Conservation (phyloP, 2,797 vertebrate species). For the Hydrocynus forskahlii region DNA sequence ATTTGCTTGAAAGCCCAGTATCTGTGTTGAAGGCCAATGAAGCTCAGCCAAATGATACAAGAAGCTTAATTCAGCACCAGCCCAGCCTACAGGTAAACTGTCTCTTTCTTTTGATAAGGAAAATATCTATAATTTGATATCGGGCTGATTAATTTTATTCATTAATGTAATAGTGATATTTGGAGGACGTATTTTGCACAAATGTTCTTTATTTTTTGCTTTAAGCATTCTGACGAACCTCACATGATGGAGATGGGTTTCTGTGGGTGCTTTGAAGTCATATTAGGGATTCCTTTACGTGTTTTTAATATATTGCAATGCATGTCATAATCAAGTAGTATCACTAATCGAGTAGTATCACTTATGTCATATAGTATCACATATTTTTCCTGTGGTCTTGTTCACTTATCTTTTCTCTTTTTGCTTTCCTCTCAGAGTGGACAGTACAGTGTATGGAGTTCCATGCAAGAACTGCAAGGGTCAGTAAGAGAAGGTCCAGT, state of each 20-base stretch:
- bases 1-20: slow-evolving; percentile 42
- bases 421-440: slow-evolving; percentile 68
- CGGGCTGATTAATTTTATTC: not conserved
- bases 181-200: not conserved
- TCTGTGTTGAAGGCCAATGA: slow-evolving; percentile 60
- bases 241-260: not conserved
- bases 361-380: no score
- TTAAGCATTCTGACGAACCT: not conserved
- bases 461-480: slow-evolving; percentile 65
- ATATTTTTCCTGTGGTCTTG: no score
- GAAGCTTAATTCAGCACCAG: slow-evolving; percentile 49
- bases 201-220: not conserved
- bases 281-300: no score
- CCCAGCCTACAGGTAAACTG: slow-evolving; percentile 67
- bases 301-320: not conserved
- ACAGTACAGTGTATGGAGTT: slow-evolving; percentile 75
- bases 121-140: not conserved
- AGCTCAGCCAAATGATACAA: slow-evolving; percentile 44
- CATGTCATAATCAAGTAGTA: not conserved
- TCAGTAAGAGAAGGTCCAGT: slow-evolving; percentile 69
- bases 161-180: not conserved
- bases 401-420: not conserved
- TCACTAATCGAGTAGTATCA: not conserved
- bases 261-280: no score
- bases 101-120: not conserved